These are phyloP conservation scores for Holothuria glaberrima DNA, from an alignment of 35 echinoderm and acorn worm genomes.

Conservation along the genomic window DNA sequence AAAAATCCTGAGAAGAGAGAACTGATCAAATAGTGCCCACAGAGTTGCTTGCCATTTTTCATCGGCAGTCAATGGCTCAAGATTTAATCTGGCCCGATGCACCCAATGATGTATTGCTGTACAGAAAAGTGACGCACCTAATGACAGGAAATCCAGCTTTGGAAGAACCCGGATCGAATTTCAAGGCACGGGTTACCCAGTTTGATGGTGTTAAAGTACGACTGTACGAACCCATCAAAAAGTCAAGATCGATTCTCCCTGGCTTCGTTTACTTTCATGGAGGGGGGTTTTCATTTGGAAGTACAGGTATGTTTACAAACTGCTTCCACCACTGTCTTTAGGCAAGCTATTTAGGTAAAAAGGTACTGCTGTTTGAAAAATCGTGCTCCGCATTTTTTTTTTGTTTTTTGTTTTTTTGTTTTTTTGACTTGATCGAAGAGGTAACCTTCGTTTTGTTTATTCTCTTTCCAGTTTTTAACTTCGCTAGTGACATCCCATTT, in stretches of 20 bases:
- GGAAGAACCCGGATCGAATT: constrained; percentile 6
- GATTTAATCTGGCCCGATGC: constrained; percentile 24
- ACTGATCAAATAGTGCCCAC: no score
- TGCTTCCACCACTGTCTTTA: no score
- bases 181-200: constrained; percentile 14
- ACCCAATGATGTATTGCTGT: constrained; percentile 4
- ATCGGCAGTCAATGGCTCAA: not conserved
- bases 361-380: no score
- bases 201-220: constrained; percentile 55
- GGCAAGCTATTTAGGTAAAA: no score
- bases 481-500: no score
- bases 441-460: no score
- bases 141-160: not conserved
- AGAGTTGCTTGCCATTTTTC: no score
- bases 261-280: constrained; percentile 56
- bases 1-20: no score
- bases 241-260: not conserved
- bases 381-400: no score
- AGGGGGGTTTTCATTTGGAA: constrained; percentile 31
- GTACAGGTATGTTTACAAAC: constrained; percentile 17
- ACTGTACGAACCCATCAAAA: constrained; percentile 46
- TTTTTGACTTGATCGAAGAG: no score
- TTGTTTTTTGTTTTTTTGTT: no score
- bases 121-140: not conserved
- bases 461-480: no score